Conservation (phyloP, 2,888 invertebrate genomes). For the Sipunculus nudus region DNA sequence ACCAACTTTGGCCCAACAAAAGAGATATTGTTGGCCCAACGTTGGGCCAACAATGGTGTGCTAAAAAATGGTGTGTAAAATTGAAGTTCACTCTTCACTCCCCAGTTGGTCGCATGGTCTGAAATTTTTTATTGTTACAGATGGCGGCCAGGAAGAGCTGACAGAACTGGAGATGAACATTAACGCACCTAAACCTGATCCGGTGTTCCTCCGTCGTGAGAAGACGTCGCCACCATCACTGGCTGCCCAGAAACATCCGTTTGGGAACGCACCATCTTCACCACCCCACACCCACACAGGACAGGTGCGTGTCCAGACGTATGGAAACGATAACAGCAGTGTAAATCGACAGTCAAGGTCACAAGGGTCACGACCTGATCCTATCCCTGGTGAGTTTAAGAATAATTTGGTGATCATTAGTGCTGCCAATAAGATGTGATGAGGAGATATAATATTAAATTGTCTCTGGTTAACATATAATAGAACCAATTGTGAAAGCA, state of each 20-base stretch:
- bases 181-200: slow-evolving; percentile 49
- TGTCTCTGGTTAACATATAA: no score
- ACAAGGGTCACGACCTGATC: slow-evolving; percentile 59
- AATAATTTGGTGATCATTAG: no score
- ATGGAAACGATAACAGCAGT: slow-evolving; percentile 64
- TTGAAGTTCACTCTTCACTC: no score
- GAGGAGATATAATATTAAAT: no score
- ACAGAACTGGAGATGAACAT: slow-evolving; percentile 53
- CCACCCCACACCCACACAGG: slow-evolving; percentile 52
- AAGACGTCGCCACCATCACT: slow-evolving; percentile 56
- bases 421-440: no score
- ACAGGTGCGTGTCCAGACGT: slow-evolving; percentile 50
- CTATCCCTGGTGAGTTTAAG: slow-evolving; percentile 54
- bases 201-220: slow-evolving; percentile 57
- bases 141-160: slow-evolving; percentile 33
- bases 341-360: slow-evolving; percentile 58
- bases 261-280: slow-evolving; percentile 46
- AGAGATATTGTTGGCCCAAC: no score
- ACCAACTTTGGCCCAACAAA: no score
- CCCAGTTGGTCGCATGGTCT: not conserved
- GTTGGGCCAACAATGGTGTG: no score
- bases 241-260: slow-evolving; percentile 58
- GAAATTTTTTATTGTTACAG: no score
- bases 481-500: no score
- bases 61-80: no score